Percentiles rank a stretch among this genome's conserved stretches.
Evolutionary conservation across 2,888 invertebrate genomes (phyloP).

Genomic region (Eupithecia inturbata): DNA sequence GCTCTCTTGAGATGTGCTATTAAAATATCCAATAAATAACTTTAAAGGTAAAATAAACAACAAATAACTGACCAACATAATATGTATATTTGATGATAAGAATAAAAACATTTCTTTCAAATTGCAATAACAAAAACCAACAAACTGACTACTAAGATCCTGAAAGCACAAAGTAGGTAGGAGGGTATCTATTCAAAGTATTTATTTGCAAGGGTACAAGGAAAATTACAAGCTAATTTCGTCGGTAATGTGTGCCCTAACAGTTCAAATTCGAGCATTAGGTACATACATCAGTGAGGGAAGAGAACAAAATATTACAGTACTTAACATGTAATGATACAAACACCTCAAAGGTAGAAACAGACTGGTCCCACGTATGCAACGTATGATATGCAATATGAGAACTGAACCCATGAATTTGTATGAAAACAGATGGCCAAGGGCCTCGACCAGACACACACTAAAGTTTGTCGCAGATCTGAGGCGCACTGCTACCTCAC

Average conservation of each 20-base stretch:
- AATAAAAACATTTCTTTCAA: constrained; percentile 26
- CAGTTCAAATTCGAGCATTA: no score
- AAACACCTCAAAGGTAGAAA: no score
- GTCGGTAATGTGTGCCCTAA: no score
- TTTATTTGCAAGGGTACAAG: not conserved
- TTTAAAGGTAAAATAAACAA: constrained; percentile 19
- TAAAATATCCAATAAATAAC: not conserved
- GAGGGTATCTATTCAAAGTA: not conserved
- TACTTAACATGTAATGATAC: no score
- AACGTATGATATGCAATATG: not conserved
- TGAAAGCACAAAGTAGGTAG: not conserved
- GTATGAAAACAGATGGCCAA: not conserved
- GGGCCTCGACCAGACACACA: no score
- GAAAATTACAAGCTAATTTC: not conserved
- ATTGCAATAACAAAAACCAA: constrained; percentile 30
- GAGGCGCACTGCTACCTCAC: no score
- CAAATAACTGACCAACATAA: constrained; percentile 14
- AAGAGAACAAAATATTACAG: no score
- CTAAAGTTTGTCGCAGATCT: no score
- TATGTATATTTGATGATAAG: constrained; percentile 17
- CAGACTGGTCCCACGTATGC: not conserved
- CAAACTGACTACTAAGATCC: constrained; percentile 8
- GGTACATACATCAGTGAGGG: no score
- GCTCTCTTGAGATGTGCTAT: no score
- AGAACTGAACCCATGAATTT: not conserved